A percentile compares a stretch with the other conserved stretches of the same genome.
phyloP scores from a whole-genome alignment of 2,797 vertebrate genomes.

The Gadopsis bispinosus region DNA sequence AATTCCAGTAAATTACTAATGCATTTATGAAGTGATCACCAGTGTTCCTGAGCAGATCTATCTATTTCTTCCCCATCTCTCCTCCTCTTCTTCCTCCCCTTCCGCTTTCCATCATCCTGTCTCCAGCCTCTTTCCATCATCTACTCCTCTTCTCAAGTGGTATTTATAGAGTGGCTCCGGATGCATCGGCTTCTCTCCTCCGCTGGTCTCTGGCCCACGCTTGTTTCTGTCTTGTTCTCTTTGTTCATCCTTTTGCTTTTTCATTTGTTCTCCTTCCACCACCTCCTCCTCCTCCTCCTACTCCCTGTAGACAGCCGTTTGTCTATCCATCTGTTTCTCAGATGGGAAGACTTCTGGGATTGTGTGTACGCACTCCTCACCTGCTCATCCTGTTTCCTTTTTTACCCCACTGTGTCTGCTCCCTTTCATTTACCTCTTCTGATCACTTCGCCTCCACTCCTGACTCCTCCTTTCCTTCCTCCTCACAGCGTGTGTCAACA shows the following conservation, averaged over 20 bases:
- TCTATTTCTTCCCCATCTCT: conserved; percentile 23
- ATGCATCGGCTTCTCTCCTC: conserved; percentile 69
- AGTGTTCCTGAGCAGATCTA: conserved; percentile 29
- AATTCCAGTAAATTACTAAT: conserved; percentile 8
- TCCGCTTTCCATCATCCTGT: conserved; percentile 61
- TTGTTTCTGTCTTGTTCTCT: conserved; percentile 67
- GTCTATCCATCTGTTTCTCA: conserved; percentile 42
- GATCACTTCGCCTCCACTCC: conserved; percentile 29
- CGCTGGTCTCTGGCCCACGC: conserved; percentile 72
- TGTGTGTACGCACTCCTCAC: conserved; percentile 23
- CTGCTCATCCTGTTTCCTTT: conserved; percentile 23
- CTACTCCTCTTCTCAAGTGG: conserved; percentile 60
- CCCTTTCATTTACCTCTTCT: conserved; percentile 41
- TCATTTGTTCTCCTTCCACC: conserved; percentile 39
- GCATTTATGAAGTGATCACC: conserved; percentile 4
- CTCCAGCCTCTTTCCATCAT: conserved; percentile 69
- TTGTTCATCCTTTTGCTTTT: conserved; percentile 66
- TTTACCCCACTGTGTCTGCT: conserved; percentile 17
- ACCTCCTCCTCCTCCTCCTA: conserved; percentile 31
- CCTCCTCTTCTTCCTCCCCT: conserved; percentile 18
- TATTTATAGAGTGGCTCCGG: conserved; percentile 80
- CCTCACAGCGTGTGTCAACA: conserved; percentile 47
- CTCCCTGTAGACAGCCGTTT: conserved; percentile 47
- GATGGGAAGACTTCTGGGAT: conserved; percentile 36
- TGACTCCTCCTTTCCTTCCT: conserved; percentile 25